Evolutionary conservation across 2,888 invertebrate species (phyloP).

Genomic region (Amorpha juglandis): DNA sequence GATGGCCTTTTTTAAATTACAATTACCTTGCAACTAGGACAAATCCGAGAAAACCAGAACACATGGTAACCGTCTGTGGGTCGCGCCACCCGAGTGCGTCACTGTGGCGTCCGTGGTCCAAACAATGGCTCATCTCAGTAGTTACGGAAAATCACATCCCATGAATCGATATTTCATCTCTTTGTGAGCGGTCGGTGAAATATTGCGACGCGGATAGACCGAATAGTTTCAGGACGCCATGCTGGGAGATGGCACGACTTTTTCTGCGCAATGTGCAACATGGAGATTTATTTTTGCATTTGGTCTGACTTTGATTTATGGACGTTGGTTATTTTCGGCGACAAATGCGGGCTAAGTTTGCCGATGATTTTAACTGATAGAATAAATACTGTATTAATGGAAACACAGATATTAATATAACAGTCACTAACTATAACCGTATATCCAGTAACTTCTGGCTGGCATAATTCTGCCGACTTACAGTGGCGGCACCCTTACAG

Average conservation of each 20-base stretch:
- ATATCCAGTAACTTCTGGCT: too few relatives aligned
- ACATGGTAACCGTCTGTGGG: neutral
- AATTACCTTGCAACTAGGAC: neutral
- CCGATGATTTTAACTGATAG: too few relatives aligned
- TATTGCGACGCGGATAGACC: neutral
- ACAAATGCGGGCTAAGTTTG: too few relatives aligned
- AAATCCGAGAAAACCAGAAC: neutral
- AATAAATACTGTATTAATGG: too few relatives aligned
- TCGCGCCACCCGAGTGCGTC: slow-evolving; percentile 12
- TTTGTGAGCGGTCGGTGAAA: slow-evolving; percentile 22
- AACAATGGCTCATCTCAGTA: slow-evolving; percentile 17
- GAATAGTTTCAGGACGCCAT: slow-evolving; percentile 9
- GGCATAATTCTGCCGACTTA: too few relatives aligned
- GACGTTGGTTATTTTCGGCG: neutral
- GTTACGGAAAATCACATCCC: slow-evolving; percentile 23
- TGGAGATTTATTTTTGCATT: slow-evolving; percentile 10
- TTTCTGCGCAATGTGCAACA: neutral
- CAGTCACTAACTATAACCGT: too few relatives aligned
- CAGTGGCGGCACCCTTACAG: neutral
- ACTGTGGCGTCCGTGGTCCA: slow-evolving; percentile 9
- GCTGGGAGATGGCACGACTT: slow-evolving; percentile 2
- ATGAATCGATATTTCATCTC: slow-evolving; percentile 21
- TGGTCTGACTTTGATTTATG: slow-evolving; percentile 1
- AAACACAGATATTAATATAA: too few relatives aligned
- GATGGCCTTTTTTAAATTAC: too few relatives aligned